phyloP scores from a whole-genome alignment of 2,113 vertebrate species.

The Euleptes europaea region DNA sequence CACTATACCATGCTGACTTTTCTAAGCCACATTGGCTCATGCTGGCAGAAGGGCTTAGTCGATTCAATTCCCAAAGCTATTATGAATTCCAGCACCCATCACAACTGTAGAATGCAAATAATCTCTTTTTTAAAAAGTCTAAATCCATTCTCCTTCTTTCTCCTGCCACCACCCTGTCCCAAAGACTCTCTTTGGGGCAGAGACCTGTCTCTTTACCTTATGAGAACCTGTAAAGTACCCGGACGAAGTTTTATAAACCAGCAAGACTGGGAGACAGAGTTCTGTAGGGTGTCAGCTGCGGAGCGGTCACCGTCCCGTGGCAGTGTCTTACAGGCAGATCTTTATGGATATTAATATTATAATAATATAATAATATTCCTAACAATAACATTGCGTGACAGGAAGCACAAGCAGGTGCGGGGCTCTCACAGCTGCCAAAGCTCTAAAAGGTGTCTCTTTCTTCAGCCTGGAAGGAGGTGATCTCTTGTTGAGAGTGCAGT shows the following conservation, averaged over 20 bases:
- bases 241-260: too few species aligned
- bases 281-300: too few species aligned
- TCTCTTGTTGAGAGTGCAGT: neutral
- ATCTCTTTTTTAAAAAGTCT: neutral
- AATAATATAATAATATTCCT: neutral
- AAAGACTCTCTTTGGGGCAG: neutral
- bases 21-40: too few species aligned
- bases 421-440: neutral
- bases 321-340: neutral
- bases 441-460: neutral
- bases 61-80: too few species aligned
- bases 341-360: neutral
- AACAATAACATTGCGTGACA: neutral
- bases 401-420: neutral
- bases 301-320: neutral
- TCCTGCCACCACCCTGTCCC: neutral
- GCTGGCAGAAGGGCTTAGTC: too few species aligned
- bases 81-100: too few species aligned
- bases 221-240: neutral
- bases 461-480: neutral
- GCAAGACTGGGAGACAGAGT: neutral
- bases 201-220: neutral
- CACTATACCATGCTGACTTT: too few species aligned
- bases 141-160: neutral
- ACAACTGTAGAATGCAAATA: neutral